Percentiles rank a stretch among this genome's conserved stretches.
Conservation (phyloP, 2,113 vertebrate genomes). For the Aspidoscelis tigris region DNA sequence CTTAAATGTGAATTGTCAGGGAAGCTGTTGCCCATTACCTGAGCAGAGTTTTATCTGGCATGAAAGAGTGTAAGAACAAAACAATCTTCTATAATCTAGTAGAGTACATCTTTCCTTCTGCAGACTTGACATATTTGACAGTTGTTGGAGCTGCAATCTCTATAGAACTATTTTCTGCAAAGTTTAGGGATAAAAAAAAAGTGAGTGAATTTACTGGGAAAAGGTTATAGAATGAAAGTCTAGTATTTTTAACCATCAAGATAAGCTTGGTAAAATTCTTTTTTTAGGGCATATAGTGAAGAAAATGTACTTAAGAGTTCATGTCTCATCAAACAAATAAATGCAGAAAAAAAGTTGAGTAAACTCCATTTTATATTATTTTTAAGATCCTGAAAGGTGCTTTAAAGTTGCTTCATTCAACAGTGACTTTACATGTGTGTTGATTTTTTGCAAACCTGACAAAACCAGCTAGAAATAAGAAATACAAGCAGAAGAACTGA, state of each 20-base stretch:
- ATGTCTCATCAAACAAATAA: constrained; percentile 10
- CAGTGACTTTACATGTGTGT: constrained; percentile 1
- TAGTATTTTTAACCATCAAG: not conserved
- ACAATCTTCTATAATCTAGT: constrained; percentile 39
- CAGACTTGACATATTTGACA: constrained; percentile 41
- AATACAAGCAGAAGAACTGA: not conserved
- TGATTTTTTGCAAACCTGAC: not conserved
- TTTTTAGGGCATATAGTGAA: not conserved
- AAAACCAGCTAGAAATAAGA: not conserved
- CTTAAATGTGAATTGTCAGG: constrained; percentile 29
- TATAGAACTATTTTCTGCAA: constrained; percentile 45
- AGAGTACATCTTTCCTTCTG: constrained; percentile 49
- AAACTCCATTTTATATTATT: constrained; percentile 1
- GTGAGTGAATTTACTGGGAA: not conserved
- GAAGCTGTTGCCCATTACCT: constrained; percentile 31
- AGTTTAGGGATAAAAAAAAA: constrained; percentile 37
- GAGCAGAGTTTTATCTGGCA: constrained; percentile 8
- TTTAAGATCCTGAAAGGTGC: not conserved
- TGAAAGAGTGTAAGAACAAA: constrained; percentile 49
- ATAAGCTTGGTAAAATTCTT: constrained; percentile 11
- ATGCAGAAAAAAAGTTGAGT: not conserved
- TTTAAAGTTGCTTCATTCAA: constrained; percentile 22
- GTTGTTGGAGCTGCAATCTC: constrained; percentile 27
- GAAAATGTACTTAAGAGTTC: constrained; percentile 25
- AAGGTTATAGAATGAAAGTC: constrained; percentile 17